A percentile compares a stretch with the other conserved stretches of the same genome.
Evolutionary conservation across 1,140 invertebrate species (phyloP).

Genomic region (Pectinophora gossypiella): DNA sequence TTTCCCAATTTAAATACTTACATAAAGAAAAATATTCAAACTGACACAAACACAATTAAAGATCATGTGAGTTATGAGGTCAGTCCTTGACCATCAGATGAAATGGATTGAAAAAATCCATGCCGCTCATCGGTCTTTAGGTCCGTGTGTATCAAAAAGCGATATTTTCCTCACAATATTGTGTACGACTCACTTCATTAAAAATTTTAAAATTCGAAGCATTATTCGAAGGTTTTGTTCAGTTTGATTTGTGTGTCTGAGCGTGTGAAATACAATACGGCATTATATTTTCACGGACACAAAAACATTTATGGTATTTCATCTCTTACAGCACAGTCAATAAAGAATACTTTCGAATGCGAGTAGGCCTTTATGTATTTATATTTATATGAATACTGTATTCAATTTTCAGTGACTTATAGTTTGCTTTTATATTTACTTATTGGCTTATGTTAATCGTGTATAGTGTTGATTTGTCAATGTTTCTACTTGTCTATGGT

Average conservation of each 20-base stretch:
- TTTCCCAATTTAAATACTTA: too few species aligned
- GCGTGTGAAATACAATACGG: slow-evolving; percentile 46
- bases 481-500: slow-evolving; percentile 38
- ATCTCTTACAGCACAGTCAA: slow-evolving; percentile 27
- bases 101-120: too few species aligned
- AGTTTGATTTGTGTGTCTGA: slow-evolving; percentile 59
- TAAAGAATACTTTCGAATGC: slow-evolving; percentile 24
- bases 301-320: slow-evolving; percentile 2
- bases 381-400: slow-evolving; percentile 23
- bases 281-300: slow-evolving; percentile 21
- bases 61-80: too few species aligned
- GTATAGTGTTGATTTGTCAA: slow-evolving; percentile 40
- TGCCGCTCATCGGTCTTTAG: too few species aligned
- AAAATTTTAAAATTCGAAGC: slow-evolving; percentile 58
- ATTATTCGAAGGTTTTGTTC: slow-evolving; percentile 56
- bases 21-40: too few species aligned
- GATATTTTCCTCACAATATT: slow-evolving; percentile 58
- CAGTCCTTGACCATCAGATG: too few species aligned
- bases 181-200: slow-evolving; percentile 62
- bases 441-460: slow-evolving; percentile 18
- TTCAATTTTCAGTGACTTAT: slow-evolving; percentile 40
- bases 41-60: too few species aligned
- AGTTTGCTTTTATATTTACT: slow-evolving; percentile 16
- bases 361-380: neutral
- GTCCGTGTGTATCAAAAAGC: slow-evolving; percentile 34